These are phyloP conservation scores for Trochalopteron elliotii DNA, from an alignment of 2,113 vertebrate genomes.

Conservation along the genomic window DNA sequence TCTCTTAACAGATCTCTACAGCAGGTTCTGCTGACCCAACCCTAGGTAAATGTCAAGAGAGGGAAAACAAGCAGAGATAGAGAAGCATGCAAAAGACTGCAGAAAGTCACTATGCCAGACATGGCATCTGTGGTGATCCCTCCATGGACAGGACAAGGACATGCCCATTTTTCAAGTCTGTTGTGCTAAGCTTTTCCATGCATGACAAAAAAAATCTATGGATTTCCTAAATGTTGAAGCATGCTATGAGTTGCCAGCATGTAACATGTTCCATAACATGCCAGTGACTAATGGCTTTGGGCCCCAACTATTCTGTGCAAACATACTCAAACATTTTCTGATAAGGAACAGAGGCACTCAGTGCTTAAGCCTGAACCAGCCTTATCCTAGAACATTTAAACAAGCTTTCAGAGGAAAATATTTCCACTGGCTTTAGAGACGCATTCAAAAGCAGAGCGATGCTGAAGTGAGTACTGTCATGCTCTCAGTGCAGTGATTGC, in stretches of 20 bases:
- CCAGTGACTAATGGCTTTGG: not conserved
- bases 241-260: not conserved
- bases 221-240: not conserved
- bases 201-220: not conserved
- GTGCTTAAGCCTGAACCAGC: not conserved
- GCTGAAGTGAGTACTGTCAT: not conserved
- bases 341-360: not conserved
- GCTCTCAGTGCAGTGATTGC: not conserved
- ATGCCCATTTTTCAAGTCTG: not conserved
- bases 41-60: not conserved
- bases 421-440: not conserved
- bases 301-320: not conserved
- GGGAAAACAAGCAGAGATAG: not conserved
- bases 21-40: not conserved
- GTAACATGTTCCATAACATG: accelerated
- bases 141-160: not conserved
- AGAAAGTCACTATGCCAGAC: not conserved
- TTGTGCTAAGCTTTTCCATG: not conserved
- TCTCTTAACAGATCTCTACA: not conserved
- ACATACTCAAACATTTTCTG: not conserved
- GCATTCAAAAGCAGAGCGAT: not conserved
- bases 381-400: not conserved
- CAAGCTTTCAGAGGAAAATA: not conserved
- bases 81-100: not conserved
- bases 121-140: accelerated